Evolutionary conservation across 2,113 vertebrate species (phyloP), one percentile per base, ranked within the genome.

Genomic region (Chaetodon auriga): DNA sequence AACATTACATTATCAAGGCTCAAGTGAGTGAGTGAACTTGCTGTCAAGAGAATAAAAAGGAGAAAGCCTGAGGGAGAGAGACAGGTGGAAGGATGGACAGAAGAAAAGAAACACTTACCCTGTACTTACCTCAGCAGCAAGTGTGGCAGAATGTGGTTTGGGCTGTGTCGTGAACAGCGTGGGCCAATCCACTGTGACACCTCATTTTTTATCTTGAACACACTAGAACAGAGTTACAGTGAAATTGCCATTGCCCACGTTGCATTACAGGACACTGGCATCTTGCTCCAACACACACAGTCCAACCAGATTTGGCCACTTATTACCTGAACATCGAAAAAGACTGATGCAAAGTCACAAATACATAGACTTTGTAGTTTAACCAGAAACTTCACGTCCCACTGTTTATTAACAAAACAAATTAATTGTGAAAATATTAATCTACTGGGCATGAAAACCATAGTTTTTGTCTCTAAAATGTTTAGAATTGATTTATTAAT

Each of bases 111-210:
- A 80, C 70, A 80, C 74, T 83, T 85, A 68, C 46, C 45, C 51
- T 57, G 53, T 74, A 83, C 60, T 85, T 60, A 81, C 78, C 73
- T 78, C 80, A 30, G 57, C 1, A 1, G 68, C 5, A 4, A 62
- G 36, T 54, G 53, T 77, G 64, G 54, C 36, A 13, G 46, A 61
- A 55, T 66, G 46, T 70, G 61, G 75, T 77, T 57, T 71, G 68
- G 51, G 68, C 62, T 48, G 57, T 70, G 76, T 38, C 76, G 77
- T 82, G 83, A 88, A 55, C 76, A 86, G 83, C 70, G 68, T 76
- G 80, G 82, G 70, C 82, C 90, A 87, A 83, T 92, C 46, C 51
- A 78, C 69, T 83, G 81, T 87, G 81, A 88, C 91, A 90, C 76
- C 81, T 90, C 79, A 81, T 92, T 88, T 87, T 87, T 89, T 85